Base-by-base conservation (phyloP, 1,140 invertebrate genomes). In the Drusus annulatus region DNA sequence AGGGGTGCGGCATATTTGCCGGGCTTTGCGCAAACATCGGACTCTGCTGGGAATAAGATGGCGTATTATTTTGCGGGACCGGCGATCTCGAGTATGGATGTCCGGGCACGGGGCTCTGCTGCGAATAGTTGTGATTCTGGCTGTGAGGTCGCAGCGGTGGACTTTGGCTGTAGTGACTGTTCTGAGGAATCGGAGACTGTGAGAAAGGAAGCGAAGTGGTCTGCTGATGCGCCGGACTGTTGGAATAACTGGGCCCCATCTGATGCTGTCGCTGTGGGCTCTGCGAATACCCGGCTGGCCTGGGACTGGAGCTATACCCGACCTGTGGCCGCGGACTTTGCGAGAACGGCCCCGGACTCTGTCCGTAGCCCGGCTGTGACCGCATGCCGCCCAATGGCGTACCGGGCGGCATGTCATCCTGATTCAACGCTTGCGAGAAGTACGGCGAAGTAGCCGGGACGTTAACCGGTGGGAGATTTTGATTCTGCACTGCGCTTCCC, bases 21-120 rank as follows among this genome's bases (percentile, higher is more conserved):
- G 88, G 87, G 79, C 86, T 86, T 84, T 86, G 87, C 68, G 87
- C 86, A 85, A 88, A 89, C 80, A 89, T 86, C 74, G 88, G 88
- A 21, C 85, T 86, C 82, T 87, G 87, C 74, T 84, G 82, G 10
- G 82, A 81, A 51, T 83, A 81, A 0, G 74, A 69, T 4, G 81
- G 77, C 0, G 83, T 79, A 84, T 84, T 79, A 75, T 77, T 85
- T 84, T 86, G 87, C 84, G 76, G 85, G 79, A 77, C 82, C 77
- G 84, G 83, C 17, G 83, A 83, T 36, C 84, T 79, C 45, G 80
- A 84, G 81, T 84, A 84, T 23, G 65, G 85, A 80, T 81, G 84
- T 71, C 78, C 83, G 0, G 80, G 78, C 54, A 76, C 76, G 76
- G 76, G 83, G 80, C 82, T 84, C 81, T 79, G 79, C 74, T 83